Percentiles rank a stretch among this genome's conserved stretches.
Conservation (phyloP, 53 echinoderm and acorn worm species). For the Astropecten irregularis region DNA sequence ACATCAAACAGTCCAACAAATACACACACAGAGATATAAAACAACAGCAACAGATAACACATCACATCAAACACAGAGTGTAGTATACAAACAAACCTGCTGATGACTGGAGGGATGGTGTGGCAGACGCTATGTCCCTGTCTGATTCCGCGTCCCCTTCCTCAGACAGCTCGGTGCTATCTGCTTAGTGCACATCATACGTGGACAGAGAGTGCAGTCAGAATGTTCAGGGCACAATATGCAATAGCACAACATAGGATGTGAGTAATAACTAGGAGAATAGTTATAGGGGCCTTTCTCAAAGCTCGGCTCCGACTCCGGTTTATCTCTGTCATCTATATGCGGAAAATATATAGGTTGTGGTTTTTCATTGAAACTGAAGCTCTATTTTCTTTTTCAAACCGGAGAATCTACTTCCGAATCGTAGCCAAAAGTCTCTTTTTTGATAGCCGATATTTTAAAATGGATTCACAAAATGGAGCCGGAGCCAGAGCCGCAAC, state of each 20-base stretch:
- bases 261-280: no score
- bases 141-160: constrained; percentile 62
- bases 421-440: no score
- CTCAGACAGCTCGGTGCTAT: constrained; percentile 7
- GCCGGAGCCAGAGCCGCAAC: no score
- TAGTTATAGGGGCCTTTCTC: no score
- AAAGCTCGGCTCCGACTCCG: no score
- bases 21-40: neutral
- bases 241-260: constrained; percentile 20
- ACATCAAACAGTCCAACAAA: neutral
- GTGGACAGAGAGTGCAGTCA: neutral
- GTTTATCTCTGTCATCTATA: no score
- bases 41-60: neutral
- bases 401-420: no score
- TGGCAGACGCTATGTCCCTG: constrained; percentile 61
- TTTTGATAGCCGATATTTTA: no score
- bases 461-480: no score
- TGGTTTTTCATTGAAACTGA: no score
- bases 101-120: constrained; percentile 31
- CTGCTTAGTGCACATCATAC: neutral
- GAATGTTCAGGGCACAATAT: constrained; percentile 32
- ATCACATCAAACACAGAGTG: neutral
- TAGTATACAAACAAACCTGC: constrained; percentile 40
- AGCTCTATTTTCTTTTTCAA: no score
- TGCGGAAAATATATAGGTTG: no score